phyloP scores from a whole-genome alignment of 2,797 vertebrate species.

The Poecile montanus region DNA sequence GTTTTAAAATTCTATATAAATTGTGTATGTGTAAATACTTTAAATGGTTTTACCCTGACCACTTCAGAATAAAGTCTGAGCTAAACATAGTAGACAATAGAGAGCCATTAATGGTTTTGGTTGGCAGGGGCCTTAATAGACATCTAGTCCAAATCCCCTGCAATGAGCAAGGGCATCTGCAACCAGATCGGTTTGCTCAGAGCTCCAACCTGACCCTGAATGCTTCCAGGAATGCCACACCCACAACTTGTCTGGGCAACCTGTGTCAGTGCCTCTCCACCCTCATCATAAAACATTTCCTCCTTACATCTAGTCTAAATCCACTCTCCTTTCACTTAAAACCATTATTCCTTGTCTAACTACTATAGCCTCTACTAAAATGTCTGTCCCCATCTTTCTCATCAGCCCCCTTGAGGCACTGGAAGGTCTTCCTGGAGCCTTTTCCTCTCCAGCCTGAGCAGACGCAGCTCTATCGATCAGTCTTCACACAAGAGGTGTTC shows the following conservation, averaged over 20 bases:
- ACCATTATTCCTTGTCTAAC: not conserved
- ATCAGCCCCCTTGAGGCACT: not conserved
- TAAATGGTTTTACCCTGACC: not conserved
- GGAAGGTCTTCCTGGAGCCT: not conserved
- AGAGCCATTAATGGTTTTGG: not conserved
- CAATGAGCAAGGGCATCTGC: not conserved
- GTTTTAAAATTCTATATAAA: not conserved
- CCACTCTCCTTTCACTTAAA: not conserved
- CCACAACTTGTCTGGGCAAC: not conserved
- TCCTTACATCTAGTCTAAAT: not conserved
- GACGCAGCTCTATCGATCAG: not conserved
- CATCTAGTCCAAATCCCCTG: not conserved
- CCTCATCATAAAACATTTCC: not conserved
- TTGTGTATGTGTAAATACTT: not conserved
- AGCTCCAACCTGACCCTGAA: not conserved
- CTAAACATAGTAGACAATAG: not conserved
- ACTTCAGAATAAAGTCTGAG: not conserved
- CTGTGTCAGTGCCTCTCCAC: not conserved
- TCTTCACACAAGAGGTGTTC: not conserved
- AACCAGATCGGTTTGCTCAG: not conserved
- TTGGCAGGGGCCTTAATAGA: not conserved
- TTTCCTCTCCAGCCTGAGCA: not conserved
- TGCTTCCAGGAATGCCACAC: not conserved
- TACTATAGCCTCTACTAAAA: not conserved
- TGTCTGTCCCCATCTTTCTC: not conserved